Conservation (phyloP, 2,888 invertebrate genomes). For the Hydrotaea cyrtoneurina region DNA sequence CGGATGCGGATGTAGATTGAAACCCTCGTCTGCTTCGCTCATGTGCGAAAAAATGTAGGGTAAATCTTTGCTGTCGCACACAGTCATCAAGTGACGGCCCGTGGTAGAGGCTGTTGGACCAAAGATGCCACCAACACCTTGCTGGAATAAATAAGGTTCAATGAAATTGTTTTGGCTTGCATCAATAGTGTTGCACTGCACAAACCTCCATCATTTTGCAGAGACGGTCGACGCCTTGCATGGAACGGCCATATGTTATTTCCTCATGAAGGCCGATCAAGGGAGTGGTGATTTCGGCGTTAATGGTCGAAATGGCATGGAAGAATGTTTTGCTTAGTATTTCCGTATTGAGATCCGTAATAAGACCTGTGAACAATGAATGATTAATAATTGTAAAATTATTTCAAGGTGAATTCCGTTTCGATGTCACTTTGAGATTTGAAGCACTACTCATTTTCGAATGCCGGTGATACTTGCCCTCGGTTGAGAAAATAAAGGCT, state of each 20-base stretch:
- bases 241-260: constrained; percentile 82
- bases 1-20: constrained; percentile 88
- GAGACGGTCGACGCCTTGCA: constrained; percentile 82
- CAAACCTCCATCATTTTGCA: constrained; percentile 83
- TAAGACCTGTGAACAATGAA: constrained; percentile 76
- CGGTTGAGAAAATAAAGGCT: too few relatives aligned
- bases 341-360: constrained; percentile 74
- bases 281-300: constrained; percentile 74
- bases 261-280: constrained; percentile 74
- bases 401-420: too few relatives aligned
- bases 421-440: too few relatives aligned
- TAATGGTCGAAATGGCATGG: constrained; percentile 76
- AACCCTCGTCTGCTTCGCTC: constrained; percentile 83
- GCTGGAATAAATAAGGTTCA: constrained; percentile 75
- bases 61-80: constrained; percentile 91
- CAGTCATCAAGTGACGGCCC: constrained; percentile 89
- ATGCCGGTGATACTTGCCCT: too few relatives aligned
- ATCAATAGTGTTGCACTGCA: neutral
- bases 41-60: constrained; percentile 91
- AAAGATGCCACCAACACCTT: constrained; percentile 90
- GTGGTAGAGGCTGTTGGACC: constrained; percentile 88
- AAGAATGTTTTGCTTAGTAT: constrained; percentile 75
- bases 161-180: neutral
- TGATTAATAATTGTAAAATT: too few relatives aligned
- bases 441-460: too few relatives aligned